Base-by-base conservation (phyloP, 2,113 vertebrate genomes). In the Tupaia tana region DNA sequence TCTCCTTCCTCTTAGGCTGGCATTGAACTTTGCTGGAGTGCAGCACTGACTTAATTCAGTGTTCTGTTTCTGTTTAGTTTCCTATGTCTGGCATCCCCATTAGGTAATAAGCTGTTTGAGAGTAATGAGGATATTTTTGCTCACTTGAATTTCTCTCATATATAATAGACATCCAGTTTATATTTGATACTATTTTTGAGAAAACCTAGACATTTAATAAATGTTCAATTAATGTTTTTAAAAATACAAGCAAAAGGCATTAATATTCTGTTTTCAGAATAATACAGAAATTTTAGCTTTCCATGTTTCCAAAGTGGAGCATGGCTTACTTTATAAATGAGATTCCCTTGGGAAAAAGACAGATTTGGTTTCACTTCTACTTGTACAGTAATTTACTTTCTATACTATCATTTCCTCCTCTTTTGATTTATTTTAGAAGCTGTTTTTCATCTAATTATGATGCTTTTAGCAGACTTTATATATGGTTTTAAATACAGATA, bases 181-280 rank as follows among this genome's bases (percentile, higher is more conserved):
- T 71, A 81, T 13, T 52, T 84, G 27, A 73, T 89, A 15, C 31
- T 78, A 66, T 77, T 95, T 95, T 93, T 86, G 3, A 90, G 66
- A 87, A 95, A 82, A 75, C 71, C 8, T 84, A 71, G 79, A 75
- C 13, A 67, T 87, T 94, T 89, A 83, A 31, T 90, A 81, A 91
- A 61, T 92, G 12, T 15, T 86, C 83, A 9, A 75, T 86, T 66
- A 63, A 69, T 70, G 70, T 70, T 93, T 91, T 64, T 87, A 94
- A 94, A 69, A 75, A 61, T 69, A 19, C 64, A 74, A 64, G 27
- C 8, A 69, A 86, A 89, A 94, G 11, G n/a, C 34, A 15, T 90
- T 71, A 66, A n/a, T 86, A 73, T 56, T 61, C 22, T 95, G 7
- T 95, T 91, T 58, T 91, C 56, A 85, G 63, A 85, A 75, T 59